A percentile compares a stretch with the other conserved stretches of the same genome.
phyloP scores from a whole-genome alignment of 2,888 invertebrate genomes.

The Dexiosoma caninum region DNA sequence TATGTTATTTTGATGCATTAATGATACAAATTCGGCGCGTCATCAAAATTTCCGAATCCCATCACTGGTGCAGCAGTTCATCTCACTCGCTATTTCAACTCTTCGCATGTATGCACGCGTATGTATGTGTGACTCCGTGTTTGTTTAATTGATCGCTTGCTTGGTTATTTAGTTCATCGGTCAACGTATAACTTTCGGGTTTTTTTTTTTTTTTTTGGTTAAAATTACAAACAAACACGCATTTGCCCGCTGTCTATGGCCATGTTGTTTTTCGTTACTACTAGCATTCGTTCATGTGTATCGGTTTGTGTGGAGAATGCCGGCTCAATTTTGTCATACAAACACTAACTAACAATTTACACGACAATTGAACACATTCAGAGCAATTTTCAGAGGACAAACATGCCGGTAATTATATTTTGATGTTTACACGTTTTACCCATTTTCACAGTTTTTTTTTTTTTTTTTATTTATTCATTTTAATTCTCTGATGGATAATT shows the following conservation, averaged over 20 bases:
- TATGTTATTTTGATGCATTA: too few relatives aligned
- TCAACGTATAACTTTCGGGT: constrained; percentile 40
- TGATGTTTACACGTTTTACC: constrained; percentile 67
- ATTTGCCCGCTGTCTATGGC: constrained; percentile 25
- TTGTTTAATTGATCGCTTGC: constrained; percentile 29
- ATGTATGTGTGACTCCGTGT: neutral
- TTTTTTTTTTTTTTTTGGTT: too few relatives aligned
- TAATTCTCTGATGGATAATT: constrained; percentile 62
- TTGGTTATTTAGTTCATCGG: constrained; percentile 22
- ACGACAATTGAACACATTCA: constrained; percentile 54
- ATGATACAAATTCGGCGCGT: too few relatives aligned
- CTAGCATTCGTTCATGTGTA: neutral
- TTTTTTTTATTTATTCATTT: constrained; percentile 15
- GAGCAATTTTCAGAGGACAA: constrained; percentile 58
- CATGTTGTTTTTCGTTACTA: constrained; percentile 3
- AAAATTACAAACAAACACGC: constrained; percentile 54
- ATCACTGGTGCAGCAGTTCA: too few relatives aligned
- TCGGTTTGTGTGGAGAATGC: neutral
- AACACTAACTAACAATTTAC: constrained; percentile 38
- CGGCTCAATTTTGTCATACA: constrained; percentile 24
- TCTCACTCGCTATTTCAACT: neutral
- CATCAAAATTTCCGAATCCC: too few relatives aligned
- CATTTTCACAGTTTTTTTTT: constrained; percentile 63
- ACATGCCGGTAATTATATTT: constrained; percentile 65
- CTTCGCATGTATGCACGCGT: neutral